Evolutionary conservation across 1,140 invertebrate genomes (phyloP).

Genomic region (Heliconius eleuchia): DNA sequence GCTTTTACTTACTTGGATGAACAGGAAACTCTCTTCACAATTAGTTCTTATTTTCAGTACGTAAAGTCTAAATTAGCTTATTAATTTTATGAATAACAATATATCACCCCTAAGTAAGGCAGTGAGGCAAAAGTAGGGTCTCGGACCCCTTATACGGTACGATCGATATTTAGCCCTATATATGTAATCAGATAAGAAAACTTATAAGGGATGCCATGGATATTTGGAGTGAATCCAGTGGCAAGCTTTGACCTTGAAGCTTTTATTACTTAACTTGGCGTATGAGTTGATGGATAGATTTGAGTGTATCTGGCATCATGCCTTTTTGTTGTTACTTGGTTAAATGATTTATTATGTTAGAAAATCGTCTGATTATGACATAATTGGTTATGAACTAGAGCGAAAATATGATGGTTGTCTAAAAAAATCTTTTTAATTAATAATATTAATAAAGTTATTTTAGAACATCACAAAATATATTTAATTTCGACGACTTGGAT

Average conservation of each 20-base stretch:
- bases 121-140: conserved; percentile 51
- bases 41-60: conserved; percentile 22
- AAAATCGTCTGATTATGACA: background rate
- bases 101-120: conserved; percentile 56
- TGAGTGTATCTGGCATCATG: background rate
- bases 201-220: background rate
- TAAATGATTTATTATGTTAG: background rate
- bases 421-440: too few relatives aligned
- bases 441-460: too few relatives aligned
- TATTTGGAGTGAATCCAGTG: background rate
- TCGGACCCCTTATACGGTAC: conserved; percentile 40
- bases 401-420: too few relatives aligned
- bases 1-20: conserved; percentile 22
- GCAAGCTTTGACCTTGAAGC: background rate
- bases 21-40: background rate
- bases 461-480: too few relatives aligned
- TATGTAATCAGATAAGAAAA: conserved; percentile 46
- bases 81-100: conserved; percentile 20
- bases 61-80: conserved; percentile 31
- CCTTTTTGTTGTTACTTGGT: background rate
- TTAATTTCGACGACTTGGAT: too few relatives aligned
- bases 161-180: conserved; percentile 62
- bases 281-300: background rate
- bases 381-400: too few relatives aligned
- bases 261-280: background rate